Evolutionary conservation across 2,113 vertebrate species (phyloP), one percentile per base, ranked within the genome.

Genomic region (Hemibagrus wyckioides): DNA sequence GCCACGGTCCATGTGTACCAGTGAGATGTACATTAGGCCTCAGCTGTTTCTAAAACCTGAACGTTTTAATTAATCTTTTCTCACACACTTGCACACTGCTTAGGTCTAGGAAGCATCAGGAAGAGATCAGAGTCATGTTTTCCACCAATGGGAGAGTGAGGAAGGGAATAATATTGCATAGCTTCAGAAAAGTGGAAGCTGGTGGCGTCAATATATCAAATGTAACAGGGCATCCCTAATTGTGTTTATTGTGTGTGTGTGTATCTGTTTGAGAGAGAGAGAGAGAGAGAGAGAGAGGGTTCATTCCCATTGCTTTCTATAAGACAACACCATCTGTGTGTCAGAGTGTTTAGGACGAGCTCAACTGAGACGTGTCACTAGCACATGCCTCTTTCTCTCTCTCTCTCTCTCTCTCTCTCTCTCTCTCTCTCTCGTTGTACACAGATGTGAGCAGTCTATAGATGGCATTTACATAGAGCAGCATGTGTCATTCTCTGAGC

Each of bases 331-430:
- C 86, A 90, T 90, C 84, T 90, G 86, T 85, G 82, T 65, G 82
- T 59, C 82, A 73, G 80, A 88, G 54, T 84, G 84, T 88, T 87
- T 88, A 90, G 84, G 50, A 83, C 9, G 79, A 83, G 63, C 86
- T 88, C 52, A 90, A 83, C 89, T 90, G 86, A 86, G 80, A 88
- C 15, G 61, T 90, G 86, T 88, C 91, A 93, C 76, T 48, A 86
- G 89, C 91, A 91, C 93, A 93, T 92, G 92, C 83, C 59, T 50
- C 52, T 83, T 39, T 82, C 36, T 84, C 56, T 36, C 59, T 85
- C 59, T 54, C 69, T 83, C 71, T 52, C 50, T 83, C 54, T 80
- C 39, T 87, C 82, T 87, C 77, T 80, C 44, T 83, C 56, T 65
- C 88, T 83, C 84, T 76, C 54, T 86, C 67, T 73, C 57, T 23